Evolutionary conservation across 2,888 invertebrate species (phyloP).

Genomic region (Invenusta paracnida): DNA sequence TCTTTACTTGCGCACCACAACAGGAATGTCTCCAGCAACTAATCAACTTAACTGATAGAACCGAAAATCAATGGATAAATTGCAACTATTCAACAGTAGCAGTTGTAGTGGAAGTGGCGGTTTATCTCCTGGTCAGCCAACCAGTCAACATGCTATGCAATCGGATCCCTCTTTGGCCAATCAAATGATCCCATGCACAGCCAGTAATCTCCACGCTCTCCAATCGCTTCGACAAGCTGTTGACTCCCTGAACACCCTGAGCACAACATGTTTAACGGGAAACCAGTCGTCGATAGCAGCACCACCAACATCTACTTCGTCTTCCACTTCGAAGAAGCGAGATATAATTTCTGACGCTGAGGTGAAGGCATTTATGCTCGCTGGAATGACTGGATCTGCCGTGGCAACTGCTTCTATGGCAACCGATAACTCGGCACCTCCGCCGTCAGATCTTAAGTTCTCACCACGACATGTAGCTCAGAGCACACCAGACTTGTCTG

Average conservation of each 20-base stretch:
- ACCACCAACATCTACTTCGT: not conserved
- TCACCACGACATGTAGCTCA: not conserved
- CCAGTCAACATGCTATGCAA: not conserved
- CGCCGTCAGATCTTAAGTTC: not conserved
- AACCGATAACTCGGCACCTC: not conserved
- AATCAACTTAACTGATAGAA: too few species aligned
- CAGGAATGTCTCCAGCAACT: too few species aligned
- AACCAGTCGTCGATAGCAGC: not conserved
- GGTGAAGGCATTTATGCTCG: not conserved
- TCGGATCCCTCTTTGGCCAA: not conserved
- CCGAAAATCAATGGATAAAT: constrained; percentile 8
- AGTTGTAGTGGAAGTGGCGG: too few species aligned
- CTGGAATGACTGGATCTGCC: not conserved
- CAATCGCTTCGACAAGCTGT: constrained; percentile 17
- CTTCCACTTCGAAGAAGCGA: not conserved
- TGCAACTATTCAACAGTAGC: not conserved
- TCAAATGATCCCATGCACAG: not conserved
- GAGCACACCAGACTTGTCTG: not conserved
- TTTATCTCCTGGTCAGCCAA: not conserved
- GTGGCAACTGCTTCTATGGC: not conserved
- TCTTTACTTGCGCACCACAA: too few species aligned
- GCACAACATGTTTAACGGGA: not conserved
- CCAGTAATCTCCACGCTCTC: not conserved
- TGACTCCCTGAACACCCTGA: not conserved
- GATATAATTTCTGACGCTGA: constrained; percentile 11